Conservation (phyloP, 2,797 vertebrate genomes). For the Thaleichthys pacificus region DNA sequence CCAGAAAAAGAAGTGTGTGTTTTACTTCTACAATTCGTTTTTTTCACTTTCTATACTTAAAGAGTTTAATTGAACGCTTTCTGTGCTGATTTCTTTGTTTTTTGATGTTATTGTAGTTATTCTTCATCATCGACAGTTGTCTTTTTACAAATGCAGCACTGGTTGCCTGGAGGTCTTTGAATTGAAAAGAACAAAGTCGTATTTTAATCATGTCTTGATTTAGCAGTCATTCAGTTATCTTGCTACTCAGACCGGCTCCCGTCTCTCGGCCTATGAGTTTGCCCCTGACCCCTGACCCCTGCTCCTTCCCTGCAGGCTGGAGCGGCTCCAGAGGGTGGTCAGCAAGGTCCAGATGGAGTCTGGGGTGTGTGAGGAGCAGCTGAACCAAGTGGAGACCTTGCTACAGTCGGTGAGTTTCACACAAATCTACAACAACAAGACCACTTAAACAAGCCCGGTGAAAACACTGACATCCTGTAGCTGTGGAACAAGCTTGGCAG, state of each 20-base stretch:
- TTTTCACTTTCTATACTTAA: background rate
- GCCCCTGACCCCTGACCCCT: slow-evolving; percentile 14
- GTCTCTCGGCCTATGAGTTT: background rate
- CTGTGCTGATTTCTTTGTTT: background rate
- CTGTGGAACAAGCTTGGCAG: background rate
- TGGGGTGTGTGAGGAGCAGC: slow-evolving; percentile 91
- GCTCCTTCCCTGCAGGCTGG: slow-evolving; percentile 76
- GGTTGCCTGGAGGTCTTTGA: no score
- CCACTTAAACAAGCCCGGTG: no score
- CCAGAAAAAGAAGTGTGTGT: slow-evolving; percentile 62
- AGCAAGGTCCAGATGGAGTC: slow-evolving; percentile 96
- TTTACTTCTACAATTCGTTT: slow-evolving; percentile 1
- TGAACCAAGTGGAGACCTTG: slow-evolving; percentile 89
- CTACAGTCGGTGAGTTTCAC: slow-evolving; percentile 84
- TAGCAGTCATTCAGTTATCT: no score
- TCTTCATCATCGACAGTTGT: no score
- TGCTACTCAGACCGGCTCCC: no score
- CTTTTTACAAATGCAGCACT: no score
- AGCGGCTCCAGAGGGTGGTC: slow-evolving; percentile 90
- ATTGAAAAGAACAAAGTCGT: no score
- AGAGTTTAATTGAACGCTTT: background rate
- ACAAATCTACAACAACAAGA: background rate
- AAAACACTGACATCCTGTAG: background rate
- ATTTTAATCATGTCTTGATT: no score
- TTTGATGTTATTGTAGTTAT: background rate